These are phyloP conservation scores for Solenopsis invicta DNA, from an alignment of 1,140 invertebrate species.

Conservation along the genomic window DNA sequence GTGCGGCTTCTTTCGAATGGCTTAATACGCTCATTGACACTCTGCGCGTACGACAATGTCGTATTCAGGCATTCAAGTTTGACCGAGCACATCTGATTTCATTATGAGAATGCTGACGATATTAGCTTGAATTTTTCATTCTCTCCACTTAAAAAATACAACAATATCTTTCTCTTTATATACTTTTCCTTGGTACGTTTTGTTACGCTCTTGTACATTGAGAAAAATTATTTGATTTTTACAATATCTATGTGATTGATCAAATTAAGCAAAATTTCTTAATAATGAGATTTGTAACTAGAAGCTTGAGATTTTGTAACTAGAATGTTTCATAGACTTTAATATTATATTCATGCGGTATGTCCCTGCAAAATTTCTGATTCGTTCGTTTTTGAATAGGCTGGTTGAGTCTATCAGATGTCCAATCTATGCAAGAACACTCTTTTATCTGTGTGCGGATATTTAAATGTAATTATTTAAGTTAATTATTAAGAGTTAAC, in stretches of 20 bases:
- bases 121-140: background rate
- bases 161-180: background rate
- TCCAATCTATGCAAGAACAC: too few relatives aligned
- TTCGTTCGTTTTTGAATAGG: too few relatives aligned
- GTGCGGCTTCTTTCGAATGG: background rate
- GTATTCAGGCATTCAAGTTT: background rate
- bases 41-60: background rate
- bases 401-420: too few relatives aligned
- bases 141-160: conserved; percentile 1
- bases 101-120: background rate
- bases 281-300: too few relatives aligned
- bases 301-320: too few relatives aligned
- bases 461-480: background rate
- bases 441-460: background rate
- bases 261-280: too few relatives aligned
- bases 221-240: too few relatives aligned
- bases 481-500: background rate
- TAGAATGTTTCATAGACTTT: too few relatives aligned
- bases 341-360: too few relatives aligned
- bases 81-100: background rate
- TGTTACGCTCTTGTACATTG: background rate
- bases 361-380: too few relatives aligned
- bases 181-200: background rate
- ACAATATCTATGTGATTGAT: too few relatives aligned
- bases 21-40: background rate